These are phyloP conservation scores for Anas flavirostris DNA, from an alignment of 2,797 vertebrate species.

Conservation along the genomic window DNA sequence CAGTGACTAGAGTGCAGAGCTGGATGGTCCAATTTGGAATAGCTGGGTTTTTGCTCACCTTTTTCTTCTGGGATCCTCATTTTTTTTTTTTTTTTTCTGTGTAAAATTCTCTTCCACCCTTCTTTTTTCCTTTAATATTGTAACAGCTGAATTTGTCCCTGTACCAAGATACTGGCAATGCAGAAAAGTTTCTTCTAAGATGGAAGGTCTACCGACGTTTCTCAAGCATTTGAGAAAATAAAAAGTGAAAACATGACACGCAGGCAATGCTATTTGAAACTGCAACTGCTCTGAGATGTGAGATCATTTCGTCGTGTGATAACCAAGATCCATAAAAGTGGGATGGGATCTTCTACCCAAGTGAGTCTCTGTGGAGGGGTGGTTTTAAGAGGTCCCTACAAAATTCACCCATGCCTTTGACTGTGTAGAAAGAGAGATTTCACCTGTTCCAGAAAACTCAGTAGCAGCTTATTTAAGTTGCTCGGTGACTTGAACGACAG, in stretches of 20 bases:
- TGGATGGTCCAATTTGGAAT: background rate
- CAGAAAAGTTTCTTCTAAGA: background rate
- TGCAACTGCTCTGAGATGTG: background rate
- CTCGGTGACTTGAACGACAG: rapidly evolving
- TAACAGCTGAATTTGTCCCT: background rate
- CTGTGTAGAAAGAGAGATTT: background rate
- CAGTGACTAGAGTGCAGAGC: background rate
- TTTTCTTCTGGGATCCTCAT: background rate
- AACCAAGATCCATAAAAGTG: background rate
- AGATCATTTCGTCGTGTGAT: background rate
- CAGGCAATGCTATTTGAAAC: background rate
- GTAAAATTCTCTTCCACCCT: background rate
- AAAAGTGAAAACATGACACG: background rate
- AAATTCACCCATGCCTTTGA: background rate
- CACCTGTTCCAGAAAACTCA: constrained; percentile 1
- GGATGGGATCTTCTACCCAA: background rate
- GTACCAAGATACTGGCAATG: background rate
- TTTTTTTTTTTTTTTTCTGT: background rate
- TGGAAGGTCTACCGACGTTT: background rate
- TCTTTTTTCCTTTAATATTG: background rate
- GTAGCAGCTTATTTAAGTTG: background rate
- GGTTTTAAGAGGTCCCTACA: background rate
- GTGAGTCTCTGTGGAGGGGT: background rate
- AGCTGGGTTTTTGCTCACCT: background rate
- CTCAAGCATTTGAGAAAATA: background rate